These are phyloP conservation scores for Oscheius sp. DNA, from an alignment of 1,140 invertebrate species.

Conservation along the genomic window DNA sequence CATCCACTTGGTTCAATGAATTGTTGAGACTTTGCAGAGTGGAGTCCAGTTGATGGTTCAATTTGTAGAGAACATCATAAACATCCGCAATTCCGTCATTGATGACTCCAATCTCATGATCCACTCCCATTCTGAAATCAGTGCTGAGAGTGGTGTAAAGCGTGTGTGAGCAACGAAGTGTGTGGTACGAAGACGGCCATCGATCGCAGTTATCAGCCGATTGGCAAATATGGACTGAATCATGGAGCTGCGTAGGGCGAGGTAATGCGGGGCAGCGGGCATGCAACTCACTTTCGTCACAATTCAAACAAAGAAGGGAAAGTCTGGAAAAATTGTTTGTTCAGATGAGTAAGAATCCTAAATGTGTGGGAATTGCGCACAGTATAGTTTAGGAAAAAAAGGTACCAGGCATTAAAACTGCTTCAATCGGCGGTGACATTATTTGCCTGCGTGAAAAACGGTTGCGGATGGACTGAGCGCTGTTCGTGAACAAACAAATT, in stretches of 20 bases:
- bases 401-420: too few relatives aligned
- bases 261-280: too few relatives aligned
- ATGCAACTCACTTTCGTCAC: too few relatives aligned
- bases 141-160: not conserved
- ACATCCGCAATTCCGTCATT: conserved; percentile 11
- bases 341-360: too few relatives aligned
- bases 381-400: too few relatives aligned
- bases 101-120: conserved; percentile 11
- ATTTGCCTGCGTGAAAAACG: conserved; percentile 7
- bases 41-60: conserved; percentile 1
- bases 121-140: conserved; percentile 11
- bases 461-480: not conserved
- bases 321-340: too few relatives aligned
- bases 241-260: not conserved
- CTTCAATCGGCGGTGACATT: too few relatives aligned
- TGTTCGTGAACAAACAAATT: conserved; percentile 9
- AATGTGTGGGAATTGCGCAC: too few relatives aligned
- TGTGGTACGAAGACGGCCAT: conserved; percentile 2
- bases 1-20: not conserved
- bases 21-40: not conserved
- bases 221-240: conserved; percentile 4
- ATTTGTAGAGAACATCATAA: not conserved
- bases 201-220: conserved; percentile 14
- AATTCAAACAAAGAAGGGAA: too few relatives aligned
- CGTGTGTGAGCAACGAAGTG: not conserved